Evolutionary conservation across 2,888 invertebrate species (phyloP).

Genomic region (Tortrix viridana): DNA sequence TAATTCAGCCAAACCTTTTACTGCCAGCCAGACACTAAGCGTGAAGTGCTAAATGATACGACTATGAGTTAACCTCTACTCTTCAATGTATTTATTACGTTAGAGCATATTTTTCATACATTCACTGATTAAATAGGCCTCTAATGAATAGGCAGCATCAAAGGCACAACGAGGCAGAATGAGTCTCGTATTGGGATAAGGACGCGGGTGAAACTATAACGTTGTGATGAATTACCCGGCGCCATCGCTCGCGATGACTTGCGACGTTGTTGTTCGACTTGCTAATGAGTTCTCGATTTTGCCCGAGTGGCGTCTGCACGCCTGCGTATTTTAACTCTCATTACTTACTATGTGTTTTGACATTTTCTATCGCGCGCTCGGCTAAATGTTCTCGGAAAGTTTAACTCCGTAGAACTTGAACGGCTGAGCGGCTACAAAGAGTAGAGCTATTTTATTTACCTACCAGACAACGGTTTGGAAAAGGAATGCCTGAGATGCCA

Average conservation of each 20-base stretch:
- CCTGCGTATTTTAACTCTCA: slow-evolving; percentile 61
- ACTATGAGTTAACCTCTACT: too few relatives aligned
- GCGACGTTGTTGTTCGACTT: slow-evolving; percentile 73
- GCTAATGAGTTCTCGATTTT: slow-evolving; percentile 76
- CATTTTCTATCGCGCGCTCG: slow-evolving; percentile 49
- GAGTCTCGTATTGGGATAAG: slow-evolving; percentile 50
- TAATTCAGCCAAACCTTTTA: too few relatives aligned
- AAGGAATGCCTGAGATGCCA: slow-evolving; percentile 27
- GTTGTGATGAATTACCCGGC: slow-evolving; percentile 39
- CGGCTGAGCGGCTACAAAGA: slow-evolving; percentile 21
- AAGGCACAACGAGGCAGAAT: slow-evolving; percentile 60
- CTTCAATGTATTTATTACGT: neutral
- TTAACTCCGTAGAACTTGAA: slow-evolving; percentile 18
- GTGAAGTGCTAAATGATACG: too few relatives aligned
- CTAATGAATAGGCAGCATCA: slow-evolving; percentile 55
- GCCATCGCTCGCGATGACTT: slow-evolving; percentile 59
- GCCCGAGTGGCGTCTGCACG: slow-evolving; percentile 58
- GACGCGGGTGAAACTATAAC: slow-evolving; percentile 38
- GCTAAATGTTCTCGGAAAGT: slow-evolving; percentile 32
- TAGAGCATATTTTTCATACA: slow-evolving; percentile 36
- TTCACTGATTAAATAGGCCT: slow-evolving; percentile 36
- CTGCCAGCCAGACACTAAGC: too few relatives aligned
- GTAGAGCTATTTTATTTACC: slow-evolving; percentile 32
- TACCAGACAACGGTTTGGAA: slow-evolving; percentile 22
- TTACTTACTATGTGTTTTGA: slow-evolving; percentile 64